Evolutionary conservation across 2,888 invertebrate species (phyloP).

Genomic region (Agriotes lineatus): DNA sequence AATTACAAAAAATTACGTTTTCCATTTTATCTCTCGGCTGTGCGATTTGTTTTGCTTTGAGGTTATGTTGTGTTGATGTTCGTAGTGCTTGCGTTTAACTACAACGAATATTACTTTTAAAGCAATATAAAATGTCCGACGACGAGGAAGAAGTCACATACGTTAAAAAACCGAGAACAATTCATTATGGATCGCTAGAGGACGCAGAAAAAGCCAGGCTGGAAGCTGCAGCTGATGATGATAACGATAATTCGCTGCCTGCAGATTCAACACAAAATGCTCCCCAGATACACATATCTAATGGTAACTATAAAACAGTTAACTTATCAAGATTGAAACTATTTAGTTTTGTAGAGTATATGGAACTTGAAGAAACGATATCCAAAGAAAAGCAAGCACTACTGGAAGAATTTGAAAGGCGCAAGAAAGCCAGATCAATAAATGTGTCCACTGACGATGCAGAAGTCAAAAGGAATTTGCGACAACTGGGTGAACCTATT

Average conservation of each 20-base stretch:
- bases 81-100: neutral
- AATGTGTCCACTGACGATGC: conserved; percentile 98
- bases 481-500: conserved; percentile 95
- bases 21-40: neutral
- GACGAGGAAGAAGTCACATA: conserved; percentile 85
- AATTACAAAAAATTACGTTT: conserved; percentile 12
- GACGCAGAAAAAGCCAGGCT: conserved; percentile 83
- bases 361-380: conserved; percentile 89
- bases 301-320: conserved; percentile 66
- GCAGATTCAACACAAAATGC: conserved; percentile 68
- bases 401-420: conserved; percentile 95
- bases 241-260: conserved; percentile 73
- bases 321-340: too few species aligned
- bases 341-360: conserved; percentile 79
- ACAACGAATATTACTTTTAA: neutral
- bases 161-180: conserved; percentile 80
- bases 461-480: conserved; percentile 91
- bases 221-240: conserved; percentile 72
- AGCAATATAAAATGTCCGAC: conserved; percentile 76
- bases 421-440: conserved; percentile 92
- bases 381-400: conserved; percentile 91
- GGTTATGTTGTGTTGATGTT: conserved; percentile 7
- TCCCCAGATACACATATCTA: conserved; percentile 76
- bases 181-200: conserved; percentile 93
- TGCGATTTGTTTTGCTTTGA: conserved; percentile 6